Conservation (phyloP, 2,113 vertebrate species). For the Paracanthobrama guichenoti region DNA sequence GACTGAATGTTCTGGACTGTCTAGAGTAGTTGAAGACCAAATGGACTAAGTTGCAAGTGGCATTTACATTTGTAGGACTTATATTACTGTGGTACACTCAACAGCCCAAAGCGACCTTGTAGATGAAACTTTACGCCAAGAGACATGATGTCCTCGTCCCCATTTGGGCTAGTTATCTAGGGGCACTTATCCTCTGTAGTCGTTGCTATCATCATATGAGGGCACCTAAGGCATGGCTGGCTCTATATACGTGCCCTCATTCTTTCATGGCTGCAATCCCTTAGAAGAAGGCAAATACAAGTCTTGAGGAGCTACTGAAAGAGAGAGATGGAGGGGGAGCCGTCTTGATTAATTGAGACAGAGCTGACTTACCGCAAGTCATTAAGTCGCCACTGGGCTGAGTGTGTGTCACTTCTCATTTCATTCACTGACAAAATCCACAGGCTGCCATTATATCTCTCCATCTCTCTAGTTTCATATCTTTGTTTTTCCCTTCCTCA, state of each 20-base stretch:
- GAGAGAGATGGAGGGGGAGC: constrained; percentile 60
- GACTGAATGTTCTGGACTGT: constrained; percentile 57
- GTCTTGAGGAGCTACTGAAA: constrained; percentile 18
- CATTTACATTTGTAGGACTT: constrained; percentile 16
- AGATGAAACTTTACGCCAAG: constrained; percentile 1
- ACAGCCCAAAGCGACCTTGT: constrained; percentile 11
- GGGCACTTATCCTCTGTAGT: background rate
- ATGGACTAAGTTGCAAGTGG: constrained; percentile 10
- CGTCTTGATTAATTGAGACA: constrained; percentile 76
- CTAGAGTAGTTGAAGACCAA: background rate
- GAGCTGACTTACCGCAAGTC: constrained; percentile 75
- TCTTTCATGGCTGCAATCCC: constrained; percentile 63
- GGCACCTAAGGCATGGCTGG: constrained; percentile 2
- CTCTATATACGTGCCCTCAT: constrained; percentile 57
- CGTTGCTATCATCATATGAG: background rate
- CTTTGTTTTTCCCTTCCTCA: constrained; percentile 12
- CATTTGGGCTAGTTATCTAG: background rate
- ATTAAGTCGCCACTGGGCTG: constrained; percentile 72
- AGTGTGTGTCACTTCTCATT: constrained; percentile 73
- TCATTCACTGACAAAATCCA: constrained; percentile 57
- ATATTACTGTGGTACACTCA: background rate
- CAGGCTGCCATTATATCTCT: constrained; percentile 52
- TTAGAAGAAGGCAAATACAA: constrained; percentile 26
- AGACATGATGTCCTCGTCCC: constrained; percentile 28
- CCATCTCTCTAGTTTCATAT: constrained; percentile 40